Base-by-base conservation (phyloP, 2,888 invertebrate species). In the Hydrotaea diabolus region DNA sequence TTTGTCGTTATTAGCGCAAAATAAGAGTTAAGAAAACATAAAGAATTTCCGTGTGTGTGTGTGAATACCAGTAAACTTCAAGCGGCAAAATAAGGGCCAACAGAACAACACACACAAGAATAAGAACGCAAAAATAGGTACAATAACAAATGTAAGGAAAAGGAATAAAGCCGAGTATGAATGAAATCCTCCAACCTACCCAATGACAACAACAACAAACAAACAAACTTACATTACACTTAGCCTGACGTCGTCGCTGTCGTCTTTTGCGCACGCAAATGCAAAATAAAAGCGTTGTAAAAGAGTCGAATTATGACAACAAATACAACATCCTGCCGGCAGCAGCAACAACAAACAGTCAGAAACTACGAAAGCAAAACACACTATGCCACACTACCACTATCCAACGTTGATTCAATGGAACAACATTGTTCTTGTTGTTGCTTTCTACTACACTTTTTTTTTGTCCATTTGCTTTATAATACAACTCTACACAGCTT, bases 151-250 rank as follows among this genome's bases (percentile, higher is more conserved):
- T 36, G 23, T 49, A 64, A 62, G 4, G 57, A 15, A 26, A 19
- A 62, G 5, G 23, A 76, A 31, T 7, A 59, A 53, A 55, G 31
- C 17, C 76, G 21, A 53, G 19, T 17, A 76, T 64, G 49, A 64
- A 77, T 49, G 53, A 59, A 74, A 59, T 74, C 9, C 59, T 59
- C 74, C 13, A 39, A 39, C 19, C 36, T 43, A 69, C 39, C 8
- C 19, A 36, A 17, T 36, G 55, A 13, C 4, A 69, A 46, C 21
- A 36, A 64, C 31, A 36, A 64, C 17, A 66, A 66, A 19, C 11
- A 53, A 53, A 53, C 53, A 15, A 43, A 66, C 73, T 46, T 4
- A 46, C 15, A 21, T 46, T 31, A 57, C 73, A 11, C 53, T 43
- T 39, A 19, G 62, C 62, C 62, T 62, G 31, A 62, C 26, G 7